Percentiles rank a stretch among this genome's conserved stretches.
Evolutionary conservation across 2,113 vertebrate genomes (phyloP).

Genomic region (Pituophis catenifer): DNA sequence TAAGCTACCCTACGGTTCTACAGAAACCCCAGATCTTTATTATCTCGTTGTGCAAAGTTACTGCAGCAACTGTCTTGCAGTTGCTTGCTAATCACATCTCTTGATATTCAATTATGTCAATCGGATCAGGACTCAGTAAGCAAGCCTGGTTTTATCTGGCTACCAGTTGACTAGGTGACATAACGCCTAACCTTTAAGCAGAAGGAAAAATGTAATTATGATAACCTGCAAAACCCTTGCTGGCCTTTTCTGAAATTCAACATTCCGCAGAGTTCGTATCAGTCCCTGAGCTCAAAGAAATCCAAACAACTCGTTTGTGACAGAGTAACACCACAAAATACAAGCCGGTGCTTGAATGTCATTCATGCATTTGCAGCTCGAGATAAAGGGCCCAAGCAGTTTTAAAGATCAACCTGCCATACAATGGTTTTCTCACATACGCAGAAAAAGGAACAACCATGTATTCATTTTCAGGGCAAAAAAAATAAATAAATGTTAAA

Average conservation of each 20-base stretch:
- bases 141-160: neutral
- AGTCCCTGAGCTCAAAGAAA: neutral
- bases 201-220: slow-evolving; percentile 23
- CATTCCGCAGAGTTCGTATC: slow-evolving; percentile 30
- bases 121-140: neutral
- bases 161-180: neutral
- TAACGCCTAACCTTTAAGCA: slow-evolving; percentile 19
- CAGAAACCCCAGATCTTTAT: slow-evolving; percentile 11
- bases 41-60: neutral
- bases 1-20: neutral
- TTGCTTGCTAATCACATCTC: neutral
- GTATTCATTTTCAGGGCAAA: slow-evolving; percentile 62
- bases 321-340: neutral
- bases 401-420: slow-evolving; percentile 38
- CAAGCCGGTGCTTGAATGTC: slow-evolving; percentile 26
- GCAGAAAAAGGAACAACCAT: slow-evolving; percentile 62
- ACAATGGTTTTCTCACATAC: slow-evolving; percentile 65
- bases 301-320: neutral
- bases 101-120: neutral
- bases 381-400: slow-evolving; percentile 29
- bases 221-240: neutral
- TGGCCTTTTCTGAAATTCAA: slow-evolving; percentile 19
- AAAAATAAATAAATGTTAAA: neutral
- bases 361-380: neutral
- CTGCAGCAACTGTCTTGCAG: neutral